Base-by-base conservation (phyloP, 2,113 vertebrate genomes). In the Stegostoma tigrinum region DNA sequence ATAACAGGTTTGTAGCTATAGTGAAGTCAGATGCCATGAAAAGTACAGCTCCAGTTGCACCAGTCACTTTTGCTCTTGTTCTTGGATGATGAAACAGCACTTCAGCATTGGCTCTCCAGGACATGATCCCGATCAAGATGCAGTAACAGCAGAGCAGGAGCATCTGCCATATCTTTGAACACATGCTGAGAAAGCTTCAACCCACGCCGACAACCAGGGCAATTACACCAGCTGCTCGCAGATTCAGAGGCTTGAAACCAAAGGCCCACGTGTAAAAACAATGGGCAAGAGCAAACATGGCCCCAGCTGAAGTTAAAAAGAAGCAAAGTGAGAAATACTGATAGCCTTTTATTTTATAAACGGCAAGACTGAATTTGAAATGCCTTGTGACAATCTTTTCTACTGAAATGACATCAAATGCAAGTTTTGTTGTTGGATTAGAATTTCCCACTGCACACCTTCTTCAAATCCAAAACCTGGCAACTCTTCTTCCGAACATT, bases 201-300 rank as follows among this genome's bases (percentile, higher is more conserved):
- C 38, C 93, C 67, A 72, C 2, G 4, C 27, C 1, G n/a, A 30
- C 42, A 0, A 21, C 93, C 45, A 5, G 0, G 24, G 38, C 93
- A 2, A 95, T 2, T 15, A 72, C 14, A 30, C 94, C 1, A 34
- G 42, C 94, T 34, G 66, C 94, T 72, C 45, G 67, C 10, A 95
- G 42, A 34, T 95, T 95, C 94, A 95, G 66, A 27, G 94, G 8
- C 67, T 48, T 27, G 94, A 95, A 95, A 0, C 94, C 94, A 30
- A 95, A 95, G 42, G 38, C 27, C 68, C 42, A 95, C 0, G 45
- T 72, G 67, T 72, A 95, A 14, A 72, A 0, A 52, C 94, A 75
- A 23, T 95, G 94, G 27, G 94, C 94, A 24, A 95, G 3, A 7
- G 67, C 94, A 95, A 95, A 95, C 67, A 52, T 34, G 38, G 66